Conservation (phyloP, 1,140 invertebrate genomes). For the Drosophila pseudoobscura region DNA sequence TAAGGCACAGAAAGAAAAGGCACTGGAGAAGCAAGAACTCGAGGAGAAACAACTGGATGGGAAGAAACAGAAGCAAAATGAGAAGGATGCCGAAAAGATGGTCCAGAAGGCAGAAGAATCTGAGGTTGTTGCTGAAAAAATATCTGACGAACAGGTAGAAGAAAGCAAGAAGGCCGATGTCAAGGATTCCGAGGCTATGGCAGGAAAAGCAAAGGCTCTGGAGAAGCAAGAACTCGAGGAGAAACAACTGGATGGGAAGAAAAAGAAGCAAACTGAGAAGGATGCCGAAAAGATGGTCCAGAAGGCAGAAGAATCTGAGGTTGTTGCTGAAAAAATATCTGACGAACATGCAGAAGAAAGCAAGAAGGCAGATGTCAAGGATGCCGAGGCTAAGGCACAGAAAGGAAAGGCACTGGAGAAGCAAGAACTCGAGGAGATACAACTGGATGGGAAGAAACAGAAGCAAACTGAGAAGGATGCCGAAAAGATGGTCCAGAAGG, state of each 20-base stretch:
- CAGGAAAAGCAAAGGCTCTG: slow-evolving; percentile 39
- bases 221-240: slow-evolving; percentile 38
- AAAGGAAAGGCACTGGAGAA: slow-evolving; percentile 43
- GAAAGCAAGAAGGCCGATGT: not conserved
- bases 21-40: slow-evolving; percentile 7
- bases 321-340: slow-evolving; percentile 19
- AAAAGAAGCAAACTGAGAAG: slow-evolving; percentile 23
- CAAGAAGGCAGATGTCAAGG: slow-evolving; percentile 5
- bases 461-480: slow-evolving; percentile 26
- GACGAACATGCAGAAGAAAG: slow-evolving; percentile 21
- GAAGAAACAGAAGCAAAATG: slow-evolving; percentile 8
- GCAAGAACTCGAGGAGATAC: slow-evolving; percentile 32
- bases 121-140: slow-evolving; percentile 25
- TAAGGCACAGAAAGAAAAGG: slow-evolving; percentile 40
- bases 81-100: slow-evolving; percentile 2
- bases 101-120: slow-evolving; percentile 40
- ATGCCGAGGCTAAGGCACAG: slow-evolving; percentile 32
- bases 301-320: slow-evolving; percentile 46
- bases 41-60: slow-evolving; percentile 9
- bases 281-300: slow-evolving; percentile 9
- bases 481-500: slow-evolving; percentile 5
- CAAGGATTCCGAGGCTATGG: slow-evolving; percentile 17
- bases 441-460: slow-evolving; percentile 26
- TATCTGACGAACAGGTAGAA: slow-evolving; percentile 16
- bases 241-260: slow-evolving; percentile 13